Conservation (phyloP, 2,797 vertebrate species). For the Gobio occitaniae region DNA sequence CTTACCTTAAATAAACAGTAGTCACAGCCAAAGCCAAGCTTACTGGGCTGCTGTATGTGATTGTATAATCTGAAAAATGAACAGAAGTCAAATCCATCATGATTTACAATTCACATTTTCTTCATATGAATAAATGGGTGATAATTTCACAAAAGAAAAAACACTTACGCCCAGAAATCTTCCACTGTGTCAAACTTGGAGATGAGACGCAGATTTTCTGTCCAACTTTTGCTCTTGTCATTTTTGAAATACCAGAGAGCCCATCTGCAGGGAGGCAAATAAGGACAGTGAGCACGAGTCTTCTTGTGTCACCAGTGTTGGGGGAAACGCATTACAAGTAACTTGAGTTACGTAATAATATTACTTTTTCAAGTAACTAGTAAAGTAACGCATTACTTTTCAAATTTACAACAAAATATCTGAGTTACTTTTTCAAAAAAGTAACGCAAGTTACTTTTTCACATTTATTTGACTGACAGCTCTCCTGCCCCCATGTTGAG, state of each 20-base stretch:
- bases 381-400: too few species aligned
- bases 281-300: constrained; percentile 1
- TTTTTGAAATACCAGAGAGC: constrained; percentile 89
- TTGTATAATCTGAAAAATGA: constrained; percentile 81
- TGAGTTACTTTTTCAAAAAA: too few species aligned
- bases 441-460: too few species aligned
- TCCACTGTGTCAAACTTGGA: constrained; percentile 87
- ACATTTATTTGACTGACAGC: too few species aligned
- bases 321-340: too few species aligned
- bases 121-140: neutral
- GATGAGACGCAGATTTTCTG: constrained; percentile 84
- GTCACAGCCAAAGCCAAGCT: constrained; percentile 83
- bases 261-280: constrained; percentile 72
- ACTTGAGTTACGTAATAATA: too few species aligned
- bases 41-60: constrained; percentile 87
- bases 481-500: too few species aligned
- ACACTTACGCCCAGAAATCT: constrained; percentile 87
- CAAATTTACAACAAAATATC: too few species aligned
- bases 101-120: neutral
- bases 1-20: constrained; percentile 88
- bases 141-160: neutral
- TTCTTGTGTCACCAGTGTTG: neutral
- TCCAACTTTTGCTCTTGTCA: constrained; percentile 87
- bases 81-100: constrained; percentile 34
- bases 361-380: too few species aligned